Conservation (phyloP, 2,797 vertebrate genomes). For the Malacoraja senta region DNA sequence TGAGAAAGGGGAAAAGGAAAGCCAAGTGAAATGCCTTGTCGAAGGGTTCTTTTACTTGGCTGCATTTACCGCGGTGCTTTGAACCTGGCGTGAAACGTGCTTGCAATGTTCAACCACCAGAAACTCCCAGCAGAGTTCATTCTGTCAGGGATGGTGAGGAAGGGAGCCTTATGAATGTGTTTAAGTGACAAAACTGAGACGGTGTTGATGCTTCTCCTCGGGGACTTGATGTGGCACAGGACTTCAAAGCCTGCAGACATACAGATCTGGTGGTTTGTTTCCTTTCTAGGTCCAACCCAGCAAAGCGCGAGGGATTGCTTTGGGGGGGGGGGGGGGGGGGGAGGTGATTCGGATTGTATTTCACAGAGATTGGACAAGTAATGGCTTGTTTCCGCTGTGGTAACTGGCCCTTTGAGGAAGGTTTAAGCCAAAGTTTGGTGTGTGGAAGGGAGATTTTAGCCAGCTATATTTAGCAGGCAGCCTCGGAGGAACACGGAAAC, state of each 20-base stretch:
- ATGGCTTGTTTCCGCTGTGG: constrained; percentile 62
- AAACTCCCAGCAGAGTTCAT: constrained; percentile 68
- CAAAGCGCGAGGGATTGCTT: not conserved
- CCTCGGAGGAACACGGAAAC: not conserved
- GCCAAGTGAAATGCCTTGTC: not conserved
- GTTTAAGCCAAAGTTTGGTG: constrained; percentile 41
- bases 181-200: constrained; percentile 55
- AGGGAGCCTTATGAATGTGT: constrained; percentile 15
- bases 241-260: constrained; percentile 72
- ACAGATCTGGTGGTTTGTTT: constrained; percentile 61
- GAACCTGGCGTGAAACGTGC: constrained; percentile 20
- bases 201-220: constrained; percentile 67
- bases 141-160: constrained; percentile 56
- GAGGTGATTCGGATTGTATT: constrained; percentile 71
- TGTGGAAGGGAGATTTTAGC: not conserved
- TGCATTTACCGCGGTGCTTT: constrained; percentile 20
- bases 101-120: constrained; percentile 46
- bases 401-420: constrained; percentile 50
- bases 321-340: constrained; percentile 44
- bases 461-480: not conserved
- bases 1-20: not conserved
- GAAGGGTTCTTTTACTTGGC: constrained; percentile 3
- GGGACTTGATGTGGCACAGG: constrained; percentile 63
- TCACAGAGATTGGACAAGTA: constrained; percentile 63
- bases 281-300: constrained; percentile 42